These are phyloP conservation scores for Dermochelys coriacea DNA, from an alignment of 2,797 vertebrate species.

Conservation along the genomic window DNA sequence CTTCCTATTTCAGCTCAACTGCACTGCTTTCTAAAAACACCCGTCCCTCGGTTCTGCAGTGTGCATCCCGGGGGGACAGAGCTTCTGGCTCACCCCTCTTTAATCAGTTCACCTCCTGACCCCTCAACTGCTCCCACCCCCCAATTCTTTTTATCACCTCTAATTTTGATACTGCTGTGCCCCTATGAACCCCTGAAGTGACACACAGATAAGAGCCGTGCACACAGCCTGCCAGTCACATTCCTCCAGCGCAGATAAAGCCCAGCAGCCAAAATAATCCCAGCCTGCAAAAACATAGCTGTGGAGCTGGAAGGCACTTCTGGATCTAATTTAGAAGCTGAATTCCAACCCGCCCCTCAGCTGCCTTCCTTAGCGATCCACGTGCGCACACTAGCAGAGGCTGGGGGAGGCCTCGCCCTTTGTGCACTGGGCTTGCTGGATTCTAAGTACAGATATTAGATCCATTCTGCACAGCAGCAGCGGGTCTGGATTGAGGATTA, in stretches of 20 bases:
- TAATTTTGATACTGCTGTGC: neutral
- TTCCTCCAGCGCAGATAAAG: slow-evolving; percentile 59
- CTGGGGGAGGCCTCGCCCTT: neutral
- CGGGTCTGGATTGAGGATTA: neutral
- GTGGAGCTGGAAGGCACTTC: neutral
- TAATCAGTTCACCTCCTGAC: neutral
- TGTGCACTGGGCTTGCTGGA: neutral
- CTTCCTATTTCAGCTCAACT: neutral
- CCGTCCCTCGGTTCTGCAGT: neutral
- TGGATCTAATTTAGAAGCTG: slow-evolving; percentile 8
- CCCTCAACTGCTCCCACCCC: neutral
- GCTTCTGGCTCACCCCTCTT: neutral
- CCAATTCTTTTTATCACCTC: neutral
- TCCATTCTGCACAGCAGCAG: neutral
- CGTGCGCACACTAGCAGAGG: neutral
- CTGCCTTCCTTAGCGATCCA: neutral
- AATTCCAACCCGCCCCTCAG: neutral
- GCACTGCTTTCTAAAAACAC: neutral
- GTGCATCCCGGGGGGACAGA: neutral
- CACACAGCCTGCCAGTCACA: slow-evolving; percentile 24
- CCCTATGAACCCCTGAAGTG: neutral
- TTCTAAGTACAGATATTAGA: neutral
- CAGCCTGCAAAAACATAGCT: neutral
- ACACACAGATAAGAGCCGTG: neutral
- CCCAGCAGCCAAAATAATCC: slow-evolving; percentile 54